Base-by-base conservation (phyloP, 1,140 invertebrate genomes). In the Sipha flava region DNA sequence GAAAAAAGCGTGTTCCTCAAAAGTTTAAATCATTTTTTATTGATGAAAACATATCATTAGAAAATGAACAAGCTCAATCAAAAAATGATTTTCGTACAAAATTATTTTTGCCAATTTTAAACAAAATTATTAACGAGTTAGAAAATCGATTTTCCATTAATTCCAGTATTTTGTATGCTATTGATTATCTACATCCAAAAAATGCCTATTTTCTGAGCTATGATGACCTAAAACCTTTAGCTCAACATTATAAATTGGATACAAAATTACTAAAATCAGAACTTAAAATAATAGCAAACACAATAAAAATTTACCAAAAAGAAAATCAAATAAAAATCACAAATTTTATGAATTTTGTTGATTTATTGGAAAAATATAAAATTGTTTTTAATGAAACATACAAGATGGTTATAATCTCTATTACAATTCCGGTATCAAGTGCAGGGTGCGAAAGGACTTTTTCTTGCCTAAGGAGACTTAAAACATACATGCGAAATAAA, bases 51-150 rank as follows among this genome's bases (percentile, higher is more conserved):
- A 37, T 64, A 64, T 64, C 62, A 21, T 64, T 64, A 21, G 62
- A 64, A 64, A 64, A 64, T 37, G 18, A 64, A 37, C 2, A 7
- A 64, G 18, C 34, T 37, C 31, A 64, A 40, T 34, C 29, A 21
- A 64, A 64, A 64, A 37, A 64, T 21, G 62, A 64, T 64, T 64
- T 37, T 64, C 34, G 62, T 12, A 21, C 34, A 37, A 64, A 64
- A 64, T 64, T 14, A n/a, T 62, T 62, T 37, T n/a, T n/a, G n/a
- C 59, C 18, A 62, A 37, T 62, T 62, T 62, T 62, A 37, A 31
- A 62, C 6, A 62, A 62, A 62, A 62, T 62, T 64, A 64, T 64
- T 64, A 64, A 64, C n/a, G 62, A 64, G 34, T 64, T 64, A 34
- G 62, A 64, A 64, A 64, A 64, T 3, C 62, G 34, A 64, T 64